These are phyloP conservation scores for Siderastrea radians DNA, from an alignment of 92 coral and sea anemone genomes.

Conservation along the genomic window DNA sequence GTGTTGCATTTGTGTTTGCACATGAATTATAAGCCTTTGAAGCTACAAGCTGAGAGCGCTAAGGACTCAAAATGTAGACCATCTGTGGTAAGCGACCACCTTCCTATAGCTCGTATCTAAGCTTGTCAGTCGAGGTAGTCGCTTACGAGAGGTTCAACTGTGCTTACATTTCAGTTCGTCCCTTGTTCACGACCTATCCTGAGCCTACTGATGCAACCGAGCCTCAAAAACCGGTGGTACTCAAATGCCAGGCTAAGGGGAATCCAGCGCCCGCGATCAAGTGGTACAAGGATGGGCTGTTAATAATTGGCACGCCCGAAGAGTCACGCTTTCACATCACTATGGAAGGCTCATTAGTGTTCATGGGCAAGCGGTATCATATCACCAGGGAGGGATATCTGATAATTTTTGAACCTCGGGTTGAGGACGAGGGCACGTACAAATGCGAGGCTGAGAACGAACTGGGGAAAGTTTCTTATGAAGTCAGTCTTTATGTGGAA, in stretches of 20 bases:
- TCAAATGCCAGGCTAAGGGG: constrained; percentile 84
- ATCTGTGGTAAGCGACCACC: too few species aligned
- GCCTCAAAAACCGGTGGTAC: constrained; percentile 79
- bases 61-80: too few species aligned
- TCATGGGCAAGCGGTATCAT: constrained; percentile 79
- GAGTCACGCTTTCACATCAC: constrained; percentile 70
- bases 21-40: not conserved
- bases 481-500: constrained; percentile 77
- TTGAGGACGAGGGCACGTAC: constrained; percentile 80
- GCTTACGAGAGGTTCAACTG: not conserved
- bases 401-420: constrained; percentile 82
- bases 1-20: too few species aligned
- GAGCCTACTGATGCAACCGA: constrained; percentile 66
- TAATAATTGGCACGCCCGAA: constrained; percentile 65
- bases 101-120: too few species aligned
- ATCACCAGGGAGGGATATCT: constrained; percentile 85
- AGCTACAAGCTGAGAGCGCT: not conserved
- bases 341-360: constrained; percentile 75
- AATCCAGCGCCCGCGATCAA: constrained; percentile 76
- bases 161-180: constrained; percentile 61
- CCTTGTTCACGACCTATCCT: constrained; percentile 72
- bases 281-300: constrained; percentile 75
- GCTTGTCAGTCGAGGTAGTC: not conserved
- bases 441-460: constrained; percentile 78
- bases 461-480: constrained; percentile 68